Evolutionary conservation across 2,113 vertebrate genomes (phyloP).

Genomic region (Sterrhoptilus dennistouni): DNA sequence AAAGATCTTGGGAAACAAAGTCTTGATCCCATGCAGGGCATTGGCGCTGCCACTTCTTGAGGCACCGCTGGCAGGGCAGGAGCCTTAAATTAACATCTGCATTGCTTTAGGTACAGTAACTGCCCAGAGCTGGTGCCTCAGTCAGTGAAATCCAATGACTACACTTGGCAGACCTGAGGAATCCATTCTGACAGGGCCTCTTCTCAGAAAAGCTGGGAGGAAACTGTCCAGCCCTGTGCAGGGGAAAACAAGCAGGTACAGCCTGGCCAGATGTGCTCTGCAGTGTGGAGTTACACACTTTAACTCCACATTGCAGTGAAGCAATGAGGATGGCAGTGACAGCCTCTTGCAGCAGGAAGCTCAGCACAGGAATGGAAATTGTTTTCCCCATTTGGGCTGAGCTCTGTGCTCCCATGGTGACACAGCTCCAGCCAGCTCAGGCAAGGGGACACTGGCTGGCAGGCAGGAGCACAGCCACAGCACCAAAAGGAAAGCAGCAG

Average conservation of each 20-base stretch:
- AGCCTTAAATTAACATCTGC: neutral
- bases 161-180: neutral
- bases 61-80: neutral
- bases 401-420: neutral
- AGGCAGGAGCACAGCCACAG: neutral
- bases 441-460: neutral
- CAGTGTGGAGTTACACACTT: fast-evolving
- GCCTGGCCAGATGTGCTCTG: neutral
- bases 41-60: neutral
- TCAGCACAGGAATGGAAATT: neutral
- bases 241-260: neutral
- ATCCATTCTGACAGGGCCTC: neutral
- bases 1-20: neutral
- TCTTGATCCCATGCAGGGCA: neutral
- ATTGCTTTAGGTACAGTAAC: neutral
- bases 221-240: neutral
- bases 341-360: neutral
- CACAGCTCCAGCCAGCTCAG: neutral
- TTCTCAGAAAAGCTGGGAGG: neutral
- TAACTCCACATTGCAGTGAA: neutral
- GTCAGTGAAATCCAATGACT: neutral
- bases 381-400: neutral
- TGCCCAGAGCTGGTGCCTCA: neutral
- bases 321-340: fast-evolving
- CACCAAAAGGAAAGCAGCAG: slow-evolving; percentile 21